Conservation (phyloP, 1,140 invertebrate species). For the Sipha flava region DNA sequence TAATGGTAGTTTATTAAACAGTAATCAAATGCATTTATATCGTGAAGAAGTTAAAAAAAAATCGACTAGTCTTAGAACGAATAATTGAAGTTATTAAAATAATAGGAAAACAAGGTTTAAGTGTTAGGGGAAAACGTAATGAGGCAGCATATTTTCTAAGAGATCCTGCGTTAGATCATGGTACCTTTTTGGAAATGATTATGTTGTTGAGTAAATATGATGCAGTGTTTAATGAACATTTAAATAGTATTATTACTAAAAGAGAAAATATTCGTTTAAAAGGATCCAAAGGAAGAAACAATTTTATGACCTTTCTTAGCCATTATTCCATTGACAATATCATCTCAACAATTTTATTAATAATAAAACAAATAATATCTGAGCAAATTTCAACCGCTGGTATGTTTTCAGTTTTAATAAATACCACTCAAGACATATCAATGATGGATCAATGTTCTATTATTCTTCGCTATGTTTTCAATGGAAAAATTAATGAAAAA, state of each 20-base stretch:
- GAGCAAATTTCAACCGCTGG: background rate
- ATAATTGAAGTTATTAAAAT: background rate
- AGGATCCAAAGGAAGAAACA: background rate
- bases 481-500: background rate
- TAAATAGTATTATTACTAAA: background rate
- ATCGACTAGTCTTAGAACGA: background rate
- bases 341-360: background rate
- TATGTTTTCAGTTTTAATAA: background rate
- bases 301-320: background rate
- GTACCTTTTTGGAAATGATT: background rate
- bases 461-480: background rate
- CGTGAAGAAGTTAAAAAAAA: background rate
- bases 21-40: background rate
- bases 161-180: background rate
- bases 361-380: background rate
- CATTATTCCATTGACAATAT: background rate
- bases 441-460: background rate
- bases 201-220: background rate
- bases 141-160: background rate
- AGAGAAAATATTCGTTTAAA: background rate
- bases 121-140: background rate
- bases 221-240: background rate
- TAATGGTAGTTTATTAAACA: background rate
- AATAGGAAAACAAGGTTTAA: conserved; percentile 1
- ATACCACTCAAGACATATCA: background rate